phyloP scores from a whole-genome alignment of 2,888 invertebrate species.

The Holacanthella duospinosa region DNA sequence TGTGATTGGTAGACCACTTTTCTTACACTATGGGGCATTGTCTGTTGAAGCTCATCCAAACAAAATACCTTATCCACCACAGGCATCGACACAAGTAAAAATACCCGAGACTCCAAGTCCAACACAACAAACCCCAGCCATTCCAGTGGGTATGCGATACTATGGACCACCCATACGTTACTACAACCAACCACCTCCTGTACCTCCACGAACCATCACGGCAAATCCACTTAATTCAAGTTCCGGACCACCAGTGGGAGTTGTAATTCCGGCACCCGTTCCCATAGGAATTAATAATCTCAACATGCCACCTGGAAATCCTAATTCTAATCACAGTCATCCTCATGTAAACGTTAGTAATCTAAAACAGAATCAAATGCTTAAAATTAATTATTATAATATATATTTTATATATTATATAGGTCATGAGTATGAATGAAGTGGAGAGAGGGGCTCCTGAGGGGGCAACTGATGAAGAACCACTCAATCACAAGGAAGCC shows the following conservation, averaged over 20 bases:
- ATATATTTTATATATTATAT: no score
- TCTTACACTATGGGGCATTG: constrained; percentile 36
- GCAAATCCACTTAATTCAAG: background rate
- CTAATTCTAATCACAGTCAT: background rate
- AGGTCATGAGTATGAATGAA: background rate
- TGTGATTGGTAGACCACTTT: constrained; percentile 33
- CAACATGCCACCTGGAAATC: constrained; percentile 1
- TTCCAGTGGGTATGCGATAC: constrained; percentile 31
- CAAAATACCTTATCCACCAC: constrained; percentile 26
- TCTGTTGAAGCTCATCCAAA: constrained; percentile 37
- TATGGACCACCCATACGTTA: constrained; percentile 35
- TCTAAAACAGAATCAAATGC: no score
- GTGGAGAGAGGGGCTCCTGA: constrained; percentile 58
- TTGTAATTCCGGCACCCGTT: background rate
- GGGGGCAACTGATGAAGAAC: constrained; percentile 43
- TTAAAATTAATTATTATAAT: no score
- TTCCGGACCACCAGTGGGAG: background rate
- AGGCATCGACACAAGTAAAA: constrained; percentile 5
- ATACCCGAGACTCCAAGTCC: constrained; percentile 36
- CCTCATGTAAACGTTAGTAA: constrained; percentile 9
- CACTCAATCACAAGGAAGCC: constrained; percentile 29
- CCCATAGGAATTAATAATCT: constrained; percentile 4
- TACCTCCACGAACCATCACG: constrained; percentile 19
- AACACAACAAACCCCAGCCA: constrained; percentile 35
- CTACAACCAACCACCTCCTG: constrained; percentile 31